Evolutionary conservation across 1,140 invertebrate species (phyloP), one percentile per base, ranked within the genome.

Genomic region (Elymnias hypermnestra): DNA sequence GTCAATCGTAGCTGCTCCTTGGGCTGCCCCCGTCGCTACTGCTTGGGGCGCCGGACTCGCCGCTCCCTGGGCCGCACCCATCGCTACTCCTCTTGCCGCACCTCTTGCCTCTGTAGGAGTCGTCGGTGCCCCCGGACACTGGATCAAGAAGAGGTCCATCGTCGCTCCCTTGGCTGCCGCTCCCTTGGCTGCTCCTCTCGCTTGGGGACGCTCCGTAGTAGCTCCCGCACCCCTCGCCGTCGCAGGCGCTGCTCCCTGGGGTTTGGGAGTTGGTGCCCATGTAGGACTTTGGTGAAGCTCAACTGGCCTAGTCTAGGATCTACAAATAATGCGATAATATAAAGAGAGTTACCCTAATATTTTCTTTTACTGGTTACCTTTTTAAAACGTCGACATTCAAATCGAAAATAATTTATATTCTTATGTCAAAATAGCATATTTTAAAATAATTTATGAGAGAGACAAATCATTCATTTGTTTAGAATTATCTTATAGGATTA

Each of bases 1-100:
- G 13, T 83, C 79, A 0, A 57, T 69, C 26, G 51, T 61, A 10
- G 26, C 9, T 3, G 57, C 43, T 23, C 57, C 57, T 3, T 43
- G 28, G 36, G 48, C 23, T 9, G 6, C 7, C 23, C n/a, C n/a
- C n/a, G n/a, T n/a, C n/a, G n/a, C n/a, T n/a, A n/a, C n/a, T n/a
- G n/a, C n/a, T n/a, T n/a, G n/a, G n/a, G n/a, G n/a, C n/a, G n/a
- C n/a, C n/a, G n/a, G n/a, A n/a, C n/a, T 47, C 6, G 57, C 22
- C 1, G 45, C 41, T 26, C 41, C 37, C 36, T 50, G 52, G 60
- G 17, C 61, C n/a, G n/a, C n/a, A n/a, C n/a, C n/a, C n/a, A n/a
- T n/a, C 58, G 13, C 33, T 8, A 58, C 58, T 13, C 47, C 52
- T 21, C 14, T 28, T 8, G 44, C 37, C n/a, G 45, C 55, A 19